Evolutionary conservation across 2,888 invertebrate species (phyloP).

Genomic region (Himalopsyche tibetana): DNA sequence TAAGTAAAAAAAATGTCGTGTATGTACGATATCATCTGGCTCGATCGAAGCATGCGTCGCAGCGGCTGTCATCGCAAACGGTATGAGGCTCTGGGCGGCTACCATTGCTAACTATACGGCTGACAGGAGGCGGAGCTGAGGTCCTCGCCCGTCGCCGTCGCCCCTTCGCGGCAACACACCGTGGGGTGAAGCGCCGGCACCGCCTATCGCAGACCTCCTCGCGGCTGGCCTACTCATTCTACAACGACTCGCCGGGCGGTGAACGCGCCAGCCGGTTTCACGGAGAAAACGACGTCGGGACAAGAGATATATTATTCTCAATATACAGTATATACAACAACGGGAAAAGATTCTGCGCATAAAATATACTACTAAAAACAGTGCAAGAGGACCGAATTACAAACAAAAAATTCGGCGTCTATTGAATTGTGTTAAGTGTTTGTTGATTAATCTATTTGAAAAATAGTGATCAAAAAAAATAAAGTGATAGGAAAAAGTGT

Average conservation of each 20-base stretch:
- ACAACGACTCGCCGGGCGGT: slow-evolving; percentile 19
- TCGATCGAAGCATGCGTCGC: slow-evolving; percentile 12
- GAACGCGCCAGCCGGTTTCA: not conserved
- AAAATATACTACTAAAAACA: not conserved
- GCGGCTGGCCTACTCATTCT: slow-evolving; percentile 24
- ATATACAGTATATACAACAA: not conserved
- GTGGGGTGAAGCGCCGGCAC: slow-evolving; percentile 30
- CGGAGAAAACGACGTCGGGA: not conserved
- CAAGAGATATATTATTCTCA: not conserved
- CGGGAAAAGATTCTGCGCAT: too few relatives aligned
- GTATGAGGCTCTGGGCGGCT: slow-evolving; percentile 33
- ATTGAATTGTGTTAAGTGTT: too few relatives aligned
- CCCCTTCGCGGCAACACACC: not conserved
- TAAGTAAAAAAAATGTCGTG: not conserved
- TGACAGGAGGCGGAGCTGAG: slow-evolving; percentile 33
- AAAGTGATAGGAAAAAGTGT: too few relatives aligned
- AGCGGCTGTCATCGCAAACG: slow-evolving; percentile 35
- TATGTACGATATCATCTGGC: slow-evolving; percentile 1
- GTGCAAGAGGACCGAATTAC: not conserved
- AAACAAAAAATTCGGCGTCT: too few relatives aligned
- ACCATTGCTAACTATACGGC: slow-evolving; percentile 2
- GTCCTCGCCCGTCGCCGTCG: not conserved
- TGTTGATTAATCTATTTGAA: too few relatives aligned
- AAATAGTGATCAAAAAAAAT: too few relatives aligned
- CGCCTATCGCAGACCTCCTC: slow-evolving; percentile 1